Conservation (phyloP, 1,140 invertebrate species). For the Euborellia annulipes region DNA sequence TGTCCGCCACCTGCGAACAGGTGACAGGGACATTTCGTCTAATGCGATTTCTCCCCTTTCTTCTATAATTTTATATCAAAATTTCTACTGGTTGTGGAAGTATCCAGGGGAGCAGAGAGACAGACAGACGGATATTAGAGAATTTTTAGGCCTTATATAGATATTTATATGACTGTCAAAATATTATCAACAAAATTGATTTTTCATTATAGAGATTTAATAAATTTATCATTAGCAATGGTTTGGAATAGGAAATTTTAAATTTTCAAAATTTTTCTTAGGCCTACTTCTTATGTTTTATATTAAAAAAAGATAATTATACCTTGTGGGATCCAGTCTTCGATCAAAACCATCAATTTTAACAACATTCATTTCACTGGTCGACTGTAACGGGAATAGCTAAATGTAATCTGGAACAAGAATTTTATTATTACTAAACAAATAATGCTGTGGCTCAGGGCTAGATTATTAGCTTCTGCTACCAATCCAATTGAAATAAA, state of each 20-base stretch:
- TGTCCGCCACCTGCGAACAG: constrained; percentile 12
- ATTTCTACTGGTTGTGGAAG: constrained; percentile 17
- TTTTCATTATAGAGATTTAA: too few relatives aligned
- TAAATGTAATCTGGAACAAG: constrained; percentile 78
- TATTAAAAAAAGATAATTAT: constrained; percentile 17
- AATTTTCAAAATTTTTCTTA: constrained; percentile 2
- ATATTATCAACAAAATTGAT: too few relatives aligned
- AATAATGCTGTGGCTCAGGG: too few relatives aligned
- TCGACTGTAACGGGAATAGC: constrained; percentile 66
- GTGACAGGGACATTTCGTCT: constrained; percentile 22
- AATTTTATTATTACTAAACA: too few relatives aligned
- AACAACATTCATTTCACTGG: constrained; percentile 76
- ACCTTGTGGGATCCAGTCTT: constrained; percentile 80
- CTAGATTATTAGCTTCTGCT: too few relatives aligned
- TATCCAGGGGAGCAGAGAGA: constrained; percentile 10
- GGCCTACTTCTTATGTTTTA: not conserved
- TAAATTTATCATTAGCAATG: not conserved
- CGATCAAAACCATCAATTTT: constrained; percentile 72
- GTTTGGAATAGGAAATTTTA: constrained; percentile 4
- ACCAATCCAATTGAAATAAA: too few relatives aligned
- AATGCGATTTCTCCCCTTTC: constrained; percentile 13
- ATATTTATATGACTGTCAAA: too few relatives aligned
- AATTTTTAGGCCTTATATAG: constrained; percentile 4
- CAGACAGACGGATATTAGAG: constrained; percentile 2
- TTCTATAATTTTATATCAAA: not conserved